phyloP scores from a whole-genome alignment of 2,797 vertebrate species.

The Pipistrellus kuhlii region DNA sequence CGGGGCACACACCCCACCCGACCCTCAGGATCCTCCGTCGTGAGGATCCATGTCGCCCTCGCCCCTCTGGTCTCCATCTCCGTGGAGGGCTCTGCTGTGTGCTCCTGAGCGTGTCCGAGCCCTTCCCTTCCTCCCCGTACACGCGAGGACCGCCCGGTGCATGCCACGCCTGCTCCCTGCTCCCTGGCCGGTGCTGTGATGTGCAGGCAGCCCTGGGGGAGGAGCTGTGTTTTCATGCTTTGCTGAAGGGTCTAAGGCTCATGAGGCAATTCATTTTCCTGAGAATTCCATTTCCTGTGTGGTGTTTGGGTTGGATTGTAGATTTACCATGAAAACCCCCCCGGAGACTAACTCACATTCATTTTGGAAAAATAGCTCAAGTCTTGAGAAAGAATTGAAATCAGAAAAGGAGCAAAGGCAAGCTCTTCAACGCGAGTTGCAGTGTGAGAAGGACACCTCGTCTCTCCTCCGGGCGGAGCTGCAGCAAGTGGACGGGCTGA shows the following conservation, averaged over 20 bases:
- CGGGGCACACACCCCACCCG: not conserved
- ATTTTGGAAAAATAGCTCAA: slow-evolving; percentile 87
- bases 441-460: slow-evolving; percentile 94
- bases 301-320: not conserved
- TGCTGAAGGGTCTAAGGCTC: not conserved
- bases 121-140: rapidly evolving
- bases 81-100: not conserved
- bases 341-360: slow-evolving; percentile 58
- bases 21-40: not conserved
- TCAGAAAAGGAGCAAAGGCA: slow-evolving; percentile 95
- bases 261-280: not conserved
- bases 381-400: slow-evolving; percentile 94
- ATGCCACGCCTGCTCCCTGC: rapidly evolving
- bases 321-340: not conserved
- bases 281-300: not conserved
- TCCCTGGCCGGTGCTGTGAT: too few species aligned
- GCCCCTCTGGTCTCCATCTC: not conserved
- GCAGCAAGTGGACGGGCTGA: slow-evolving; percentile 95
- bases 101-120: not conserved
- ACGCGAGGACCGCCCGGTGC: rapidly evolving
- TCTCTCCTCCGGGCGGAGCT: slow-evolving; percentile 93
- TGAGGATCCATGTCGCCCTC: too few species aligned
- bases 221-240: not conserved
- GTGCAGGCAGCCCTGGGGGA: not conserved
- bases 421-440: slow-evolving; percentile 92